Evolutionary conservation across 2,888 invertebrate genomes (phyloP).

Genomic region (Oligia strigilis): DNA sequence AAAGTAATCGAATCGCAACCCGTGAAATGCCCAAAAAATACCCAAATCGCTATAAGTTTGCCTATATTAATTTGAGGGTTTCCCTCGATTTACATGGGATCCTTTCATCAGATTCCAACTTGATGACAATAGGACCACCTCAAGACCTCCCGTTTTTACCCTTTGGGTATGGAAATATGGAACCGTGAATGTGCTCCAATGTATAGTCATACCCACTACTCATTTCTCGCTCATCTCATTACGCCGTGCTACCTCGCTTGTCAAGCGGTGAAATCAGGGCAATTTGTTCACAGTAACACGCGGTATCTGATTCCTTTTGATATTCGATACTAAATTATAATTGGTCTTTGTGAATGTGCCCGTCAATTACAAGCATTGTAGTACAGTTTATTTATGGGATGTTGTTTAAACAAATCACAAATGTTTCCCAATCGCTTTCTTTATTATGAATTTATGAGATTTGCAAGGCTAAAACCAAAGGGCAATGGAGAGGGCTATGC

Average conservation of each 20-base stretch:
- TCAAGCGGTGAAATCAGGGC: slow-evolving; percentile 52
- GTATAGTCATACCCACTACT: neutral
- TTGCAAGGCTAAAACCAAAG: neutral
- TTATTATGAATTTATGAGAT: neutral
- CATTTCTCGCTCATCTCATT: slow-evolving; percentile 54
- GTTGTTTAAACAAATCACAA: slow-evolving; percentile 6
- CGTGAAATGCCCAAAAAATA: too few relatives aligned
- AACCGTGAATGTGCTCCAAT: too few relatives aligned
- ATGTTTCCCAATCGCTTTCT: slow-evolving; percentile 34
- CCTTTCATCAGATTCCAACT: too few relatives aligned
- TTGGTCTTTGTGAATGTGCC: slow-evolving; percentile 52
- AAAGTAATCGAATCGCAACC: too few relatives aligned
- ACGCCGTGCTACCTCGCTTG: slow-evolving; percentile 6
- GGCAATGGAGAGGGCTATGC: too few relatives aligned
- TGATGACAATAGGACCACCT: too few relatives aligned
- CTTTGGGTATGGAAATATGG: too few relatives aligned
- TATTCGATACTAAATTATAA: slow-evolving; percentile 61
- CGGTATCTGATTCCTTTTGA: slow-evolving; percentile 63
- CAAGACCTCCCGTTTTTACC: too few relatives aligned
- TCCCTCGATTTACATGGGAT: too few relatives aligned
- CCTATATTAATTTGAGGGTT: too few relatives aligned
- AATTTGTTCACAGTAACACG: slow-evolving; percentile 54
- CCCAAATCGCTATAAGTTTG: too few relatives aligned
- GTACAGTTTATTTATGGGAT: slow-evolving; percentile 38
- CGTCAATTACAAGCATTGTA: slow-evolving; percentile 53